Percentiles rank a stretch among this genome's conserved stretches.
phyloP scores from a whole-genome alignment of 2,113 vertebrate genomes.

The Pomatostomus ruficeps region DNA sequence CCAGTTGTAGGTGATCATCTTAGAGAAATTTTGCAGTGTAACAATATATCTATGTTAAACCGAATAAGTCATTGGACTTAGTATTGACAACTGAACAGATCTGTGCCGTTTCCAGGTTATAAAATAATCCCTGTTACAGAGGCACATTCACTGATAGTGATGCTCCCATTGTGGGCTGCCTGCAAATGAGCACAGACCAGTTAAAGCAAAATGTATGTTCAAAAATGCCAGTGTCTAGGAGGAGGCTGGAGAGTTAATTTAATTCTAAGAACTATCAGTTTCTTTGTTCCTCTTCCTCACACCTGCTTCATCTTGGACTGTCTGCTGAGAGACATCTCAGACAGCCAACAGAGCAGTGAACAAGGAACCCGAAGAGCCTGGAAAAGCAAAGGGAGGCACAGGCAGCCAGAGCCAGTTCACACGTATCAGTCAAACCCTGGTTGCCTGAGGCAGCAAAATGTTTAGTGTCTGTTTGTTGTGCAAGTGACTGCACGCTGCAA shows the following conservation, averaged over 20 bases:
- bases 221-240: not conserved
- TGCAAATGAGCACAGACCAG: not conserved
- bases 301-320: not conserved
- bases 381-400: not conserved
- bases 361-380: not conserved
- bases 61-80: not conserved
- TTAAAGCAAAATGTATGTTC: not conserved
- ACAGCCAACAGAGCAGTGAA: not conserved
- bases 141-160: not conserved
- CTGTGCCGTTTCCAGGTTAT: not conserved
- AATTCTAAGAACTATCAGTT: not conserved
- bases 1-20: not conserved
- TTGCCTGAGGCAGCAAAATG: conserved; percentile 38
- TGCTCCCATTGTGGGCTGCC: not conserved
- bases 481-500: conserved; percentile 19
- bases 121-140: not conserved
- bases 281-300: not conserved
- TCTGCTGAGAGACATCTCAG: not conserved
- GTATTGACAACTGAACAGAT: not conserved
- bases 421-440: not conserved
- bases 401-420: conserved; percentile 14
- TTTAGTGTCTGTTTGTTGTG: conserved; percentile 48
- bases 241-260: not conserved
- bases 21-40: not conserved
- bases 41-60: not conserved